These are phyloP conservation scores for Magallana ariakensis DNA, from an alignment of 1,140 invertebrate species.

Conservation along the genomic window DNA sequence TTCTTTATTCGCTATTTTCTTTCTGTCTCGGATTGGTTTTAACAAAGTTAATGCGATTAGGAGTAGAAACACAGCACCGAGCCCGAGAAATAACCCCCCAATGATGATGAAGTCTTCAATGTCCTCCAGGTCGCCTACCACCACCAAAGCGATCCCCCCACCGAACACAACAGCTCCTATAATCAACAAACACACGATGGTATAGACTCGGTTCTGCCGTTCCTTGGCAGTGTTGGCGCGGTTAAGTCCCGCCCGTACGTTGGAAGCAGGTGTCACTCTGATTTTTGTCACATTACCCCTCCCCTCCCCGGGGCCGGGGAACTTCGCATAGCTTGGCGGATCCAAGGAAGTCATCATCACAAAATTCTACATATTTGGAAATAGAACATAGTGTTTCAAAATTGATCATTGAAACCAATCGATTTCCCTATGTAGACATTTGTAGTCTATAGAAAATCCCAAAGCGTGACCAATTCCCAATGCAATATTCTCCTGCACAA, in stretches of 20 bases:
- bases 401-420: not conserved
- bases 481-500: not conserved
- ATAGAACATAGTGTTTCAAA: not conserved
- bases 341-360: not conserved
- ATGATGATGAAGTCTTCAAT: conserved; percentile 29
- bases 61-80: not conserved
- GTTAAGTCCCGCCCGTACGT: not conserved
- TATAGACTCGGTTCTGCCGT: not conserved
- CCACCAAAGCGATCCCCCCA: conserved; percentile 12
- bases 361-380: not conserved
- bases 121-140: not conserved
- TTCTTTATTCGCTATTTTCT: conserved; percentile 21
- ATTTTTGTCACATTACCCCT: conserved; percentile 12
- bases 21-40: conserved; percentile 8
- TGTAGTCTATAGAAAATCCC: not conserved
- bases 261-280: conserved; percentile 5
- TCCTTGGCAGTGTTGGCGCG: not conserved
- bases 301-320: not conserved
- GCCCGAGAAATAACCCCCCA: conserved; percentile 11
- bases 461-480: not conserved
- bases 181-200: not conserved
- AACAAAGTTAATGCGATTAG: conserved; percentile 12
- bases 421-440: not conserved
- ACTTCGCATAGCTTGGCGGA: not conserved
- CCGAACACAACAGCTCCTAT: conserved; percentile 2